Evolutionary conservation across 1,140 invertebrate genomes (phyloP), one percentile per base, ranked within the genome.

Genomic region (Gyrodactylus bullatarudis): DNA sequence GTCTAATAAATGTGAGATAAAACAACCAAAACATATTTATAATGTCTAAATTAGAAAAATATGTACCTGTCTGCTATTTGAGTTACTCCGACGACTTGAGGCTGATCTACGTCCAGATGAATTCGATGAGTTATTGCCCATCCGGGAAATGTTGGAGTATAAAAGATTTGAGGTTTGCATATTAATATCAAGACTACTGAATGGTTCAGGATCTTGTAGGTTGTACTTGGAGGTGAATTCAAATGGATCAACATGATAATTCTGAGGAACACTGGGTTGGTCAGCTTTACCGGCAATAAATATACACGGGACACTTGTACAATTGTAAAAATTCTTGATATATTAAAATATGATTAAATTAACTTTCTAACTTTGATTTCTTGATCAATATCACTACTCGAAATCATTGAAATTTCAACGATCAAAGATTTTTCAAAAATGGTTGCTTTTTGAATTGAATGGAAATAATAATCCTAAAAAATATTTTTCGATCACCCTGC

Each of bases 181-280:
- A n/a, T 8, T 54, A n/a, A 54, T 54, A n/a, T 54, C 24, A 22
- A 73, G 26, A 73, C 72, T 26, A 1, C 22, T 73, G 26, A 73
- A 73, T 19, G 21, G 20, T 68, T 73, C 72, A 27, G 26, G 34
- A 21, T 22, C 2, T 27, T 34, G 22, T 20, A 73, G 26, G 20
- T 69, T 22, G 26, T 73, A 73, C 27, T 73, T 73, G 25, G 54
- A 24, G n/a, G 22, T 68, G 26, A 73, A 73, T 26, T 73, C 72
- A 69, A 24, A 22, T 8, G 72, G 34, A 69, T 69, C 68, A n/a
- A 73, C 2, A 1, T 23, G 21, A 21, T 73, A 73, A 68, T 68
- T 26, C 26, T 73, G 72, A 20, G 72, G 72, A 23, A 69, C 68
- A 23, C 26, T 26, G 20, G 23, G 21, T 21, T 73, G 72, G 27